Base-by-base conservation (phyloP, 2,888 invertebrate genomes). In the Rhagophthalmus giganteus region DNA sequence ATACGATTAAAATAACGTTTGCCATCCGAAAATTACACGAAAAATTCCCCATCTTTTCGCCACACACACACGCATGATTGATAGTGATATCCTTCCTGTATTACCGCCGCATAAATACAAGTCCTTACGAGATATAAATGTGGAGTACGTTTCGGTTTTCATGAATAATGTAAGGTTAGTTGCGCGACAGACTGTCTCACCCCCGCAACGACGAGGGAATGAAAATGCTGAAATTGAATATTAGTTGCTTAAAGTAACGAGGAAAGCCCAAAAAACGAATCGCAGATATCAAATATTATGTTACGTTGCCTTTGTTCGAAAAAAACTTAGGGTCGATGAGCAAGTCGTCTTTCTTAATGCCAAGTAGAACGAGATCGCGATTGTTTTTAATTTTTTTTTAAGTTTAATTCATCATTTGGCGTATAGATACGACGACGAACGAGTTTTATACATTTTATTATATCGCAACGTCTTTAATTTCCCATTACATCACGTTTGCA, bases 161-260 rank as follows among this genome's bases (percentile, higher is more conserved):
- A 74, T 74, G 74, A 74, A 74, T 74, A 74, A 74, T 74, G 74
- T 73, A 74, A 63, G 69, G 67, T 70, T 64, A 65, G 63, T n/a
- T 64, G 55, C 60, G 67, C 67, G 70, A 69, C 71, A 70, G 69
- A 64, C 68, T 67, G 70, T 65, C 65, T 67, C 64, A 58, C 37
- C 59, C 55, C 53, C 54, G 58, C 61, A 59, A 58, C 58, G 66
- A 67, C 64, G 66, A 68, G 66, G 63, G 64, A 49, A 66, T 57
- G 66, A 67, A 65, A 68, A 70, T 70, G 70, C 67, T 71, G 66
- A 71, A 72, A 73, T 72, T 72, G 72, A 72, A 72, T 72, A 20
- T 20, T 20, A 20, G 7, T 20, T 7, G 20, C 20, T 20, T 20
- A 20, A 20, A n/a, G n/a, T n/a, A n/a, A n/a, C n/a, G n/a, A n/a